Base-by-base conservation (phyloP, 2,797 vertebrate species). In the Hirundo rustica region DNA sequence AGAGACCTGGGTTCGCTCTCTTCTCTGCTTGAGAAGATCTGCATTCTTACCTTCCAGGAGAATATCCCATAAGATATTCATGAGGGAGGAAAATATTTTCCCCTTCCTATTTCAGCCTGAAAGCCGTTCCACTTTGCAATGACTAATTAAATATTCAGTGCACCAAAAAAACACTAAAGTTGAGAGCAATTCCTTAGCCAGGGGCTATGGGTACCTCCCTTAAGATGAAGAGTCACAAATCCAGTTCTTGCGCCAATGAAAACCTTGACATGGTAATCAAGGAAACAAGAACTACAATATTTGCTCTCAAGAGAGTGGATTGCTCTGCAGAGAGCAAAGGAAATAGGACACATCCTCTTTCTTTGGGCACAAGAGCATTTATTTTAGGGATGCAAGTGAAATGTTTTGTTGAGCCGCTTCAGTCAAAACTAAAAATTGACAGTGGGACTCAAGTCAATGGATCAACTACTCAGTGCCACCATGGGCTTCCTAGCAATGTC, bases 1-100 rank as follows among this genome's bases (percentile, higher is more conserved):
- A 77, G 64, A 78, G 79, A 86, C 82, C 91, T 84, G 58, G 30
- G 76, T 91, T 95, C 58, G 61, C 62, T 80, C 44, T 94, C 34
- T 74, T 77, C 79, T 89, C 79, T 96, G 85, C 73, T 77, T 92
- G 93, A 95, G 92, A 94, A 96, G 76, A 81, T 75, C 82, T 83
- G 61, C 72, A 74, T 93, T 95, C 79, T 78, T 95, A 93, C 88
- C 94, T 95, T 96, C 73, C 82, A 95, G 91, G 91, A 95, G 93
- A 95, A 95, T 88, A 95, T 84, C 70, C 79, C 89, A 93, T 96
- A 95, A 96, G 92, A 94, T 95, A 96, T 96, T 96, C 10, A 96
- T 90, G 92, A 95, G 85, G 66, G 85, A 96, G 62, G 66, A 94
- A 95, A 91, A 92, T 75, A 72, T 93, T 89, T 88, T 2, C 89